Evolutionary conservation across 2,113 vertebrate species (phyloP).

Genomic region (Protomyctophum bolini): DNA sequence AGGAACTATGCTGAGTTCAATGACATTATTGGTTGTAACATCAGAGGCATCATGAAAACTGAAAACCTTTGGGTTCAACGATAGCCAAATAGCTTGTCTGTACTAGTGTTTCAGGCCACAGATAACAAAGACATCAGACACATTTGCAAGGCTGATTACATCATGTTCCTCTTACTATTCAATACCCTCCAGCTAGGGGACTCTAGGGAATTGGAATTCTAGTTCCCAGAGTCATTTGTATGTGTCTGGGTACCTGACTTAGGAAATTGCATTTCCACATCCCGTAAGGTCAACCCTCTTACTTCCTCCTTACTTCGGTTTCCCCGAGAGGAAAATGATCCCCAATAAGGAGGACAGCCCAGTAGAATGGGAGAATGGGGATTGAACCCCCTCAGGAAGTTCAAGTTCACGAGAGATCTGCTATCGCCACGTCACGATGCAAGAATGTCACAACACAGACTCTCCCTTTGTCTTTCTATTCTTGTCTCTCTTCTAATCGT

Average conservation of each 20-base stretch:
- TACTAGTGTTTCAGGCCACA: constrained; percentile 33
- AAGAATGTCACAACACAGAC: too few species aligned
- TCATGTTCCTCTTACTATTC: constrained; percentile 73
- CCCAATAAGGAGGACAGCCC: constrained; percentile 48
- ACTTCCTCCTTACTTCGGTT: constrained; percentile 65
- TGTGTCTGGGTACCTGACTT: constrained; percentile 68
- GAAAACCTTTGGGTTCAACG: constrained; percentile 25
- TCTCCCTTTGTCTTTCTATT: constrained; percentile 21
- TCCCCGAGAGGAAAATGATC: constrained; percentile 51
- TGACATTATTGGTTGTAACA: constrained; percentile 13
- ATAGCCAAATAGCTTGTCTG: constrained; percentile 41
- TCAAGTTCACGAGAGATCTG: constrained; percentile 29
- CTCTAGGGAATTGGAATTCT: constrained; percentile 69
- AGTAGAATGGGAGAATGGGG: constrained; percentile 34
- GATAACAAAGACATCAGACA: constrained; percentile 71
- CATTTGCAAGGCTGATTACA: constrained; percentile 75
- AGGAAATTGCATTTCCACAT: constrained; percentile 73
- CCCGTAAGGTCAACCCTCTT: constrained; percentile 65
- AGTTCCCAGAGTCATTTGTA: constrained; percentile 72
- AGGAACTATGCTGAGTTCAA: constrained; percentile 17
- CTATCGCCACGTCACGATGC: neutral
- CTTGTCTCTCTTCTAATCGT: constrained; percentile 33
- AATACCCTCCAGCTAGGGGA: constrained; percentile 67
- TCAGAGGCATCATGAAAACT: constrained; percentile 31
- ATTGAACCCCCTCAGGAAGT: constrained; percentile 55